These are phyloP conservation scores for Phylloscopus trochilus DNA, from an alignment of 2,113 vertebrate genomes.

Conservation along the genomic window DNA sequence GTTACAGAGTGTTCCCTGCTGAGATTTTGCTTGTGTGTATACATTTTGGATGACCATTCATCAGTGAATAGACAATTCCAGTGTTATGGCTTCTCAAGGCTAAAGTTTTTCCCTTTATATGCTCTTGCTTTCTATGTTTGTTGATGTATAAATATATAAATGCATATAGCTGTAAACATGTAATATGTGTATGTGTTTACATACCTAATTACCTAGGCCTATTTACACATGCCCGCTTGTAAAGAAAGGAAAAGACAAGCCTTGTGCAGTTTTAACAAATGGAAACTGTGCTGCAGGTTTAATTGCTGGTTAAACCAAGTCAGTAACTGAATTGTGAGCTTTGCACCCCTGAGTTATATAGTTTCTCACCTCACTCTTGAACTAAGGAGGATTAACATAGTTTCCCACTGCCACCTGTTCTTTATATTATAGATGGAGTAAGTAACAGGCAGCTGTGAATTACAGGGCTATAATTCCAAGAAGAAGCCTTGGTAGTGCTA, in stretches of 20 bases:
- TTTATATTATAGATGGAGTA: constrained; percentile 25
- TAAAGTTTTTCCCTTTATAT: neutral
- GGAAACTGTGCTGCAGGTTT: neutral
- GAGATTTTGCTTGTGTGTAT: neutral
- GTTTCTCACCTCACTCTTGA: constrained; percentile 27
- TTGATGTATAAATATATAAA: neutral
- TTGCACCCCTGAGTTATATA: neutral
- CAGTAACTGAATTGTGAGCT: neutral
- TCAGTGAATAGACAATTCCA: neutral
- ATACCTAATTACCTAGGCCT: neutral
- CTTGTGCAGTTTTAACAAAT: neutral
- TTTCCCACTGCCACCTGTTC: constrained; percentile 45
- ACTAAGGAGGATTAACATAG: constrained; percentile 2
- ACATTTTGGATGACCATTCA: neutral
- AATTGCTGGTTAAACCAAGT: neutral
- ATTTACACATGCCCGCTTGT: neutral
- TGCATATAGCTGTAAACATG: neutral
- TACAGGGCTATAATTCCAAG: constrained; percentile 39
- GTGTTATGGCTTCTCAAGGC: neutral
- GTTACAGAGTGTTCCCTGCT: neutral
- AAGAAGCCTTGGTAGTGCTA: neutral
- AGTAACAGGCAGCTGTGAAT: constrained; percentile 46
- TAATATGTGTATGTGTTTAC: neutral
- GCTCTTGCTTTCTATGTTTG: neutral
- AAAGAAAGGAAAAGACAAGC: neutral